These are phyloP conservation scores for Biston betularia DNA, from an alignment of 2,888 invertebrate species.

Conservation along the genomic window DNA sequence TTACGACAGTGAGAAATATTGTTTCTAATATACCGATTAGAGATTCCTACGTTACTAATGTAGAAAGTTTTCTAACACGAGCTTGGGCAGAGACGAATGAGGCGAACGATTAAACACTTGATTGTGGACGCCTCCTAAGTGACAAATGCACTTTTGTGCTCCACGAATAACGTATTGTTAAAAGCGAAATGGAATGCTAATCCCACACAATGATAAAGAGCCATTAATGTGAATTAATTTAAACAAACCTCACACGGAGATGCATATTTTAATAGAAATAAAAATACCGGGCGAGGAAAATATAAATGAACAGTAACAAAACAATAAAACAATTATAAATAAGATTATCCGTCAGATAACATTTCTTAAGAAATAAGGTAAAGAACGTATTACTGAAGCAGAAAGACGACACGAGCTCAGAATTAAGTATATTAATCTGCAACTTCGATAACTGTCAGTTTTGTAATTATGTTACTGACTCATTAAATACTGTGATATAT, in stretches of 20 bases:
- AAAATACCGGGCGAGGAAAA: slow-evolving; percentile 68
- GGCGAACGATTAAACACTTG: slow-evolving; percentile 56
- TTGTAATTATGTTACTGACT: slow-evolving; percentile 72
- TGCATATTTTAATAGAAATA: slow-evolving; percentile 64
- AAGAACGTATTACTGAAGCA: slow-evolving; percentile 75
- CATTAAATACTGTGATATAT: slow-evolving; percentile 74
- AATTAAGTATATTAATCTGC: slow-evolving; percentile 58
- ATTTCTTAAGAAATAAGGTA: slow-evolving; percentile 68
- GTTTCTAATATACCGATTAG: slow-evolving; percentile 72
- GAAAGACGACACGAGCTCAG: slow-evolving; percentile 74
- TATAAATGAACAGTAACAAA: slow-evolving; percentile 67
- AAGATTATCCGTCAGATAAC: slow-evolving; percentile 69
- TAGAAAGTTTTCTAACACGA: slow-evolving; percentile 65
- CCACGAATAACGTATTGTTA: slow-evolving; percentile 11
- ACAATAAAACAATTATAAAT: slow-evolving; percentile 69
- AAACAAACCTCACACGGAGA: slow-evolving; percentile 69
- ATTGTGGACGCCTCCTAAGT: slow-evolving; percentile 46
- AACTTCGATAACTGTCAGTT: slow-evolving; percentile 60
- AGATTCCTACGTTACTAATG: slow-evolving; percentile 66
- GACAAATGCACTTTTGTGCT: slow-evolving; percentile 33
- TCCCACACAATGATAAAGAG: slow-evolving; percentile 45
- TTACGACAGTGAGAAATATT: slow-evolving; percentile 77
- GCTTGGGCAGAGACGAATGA: slow-evolving; percentile 64
- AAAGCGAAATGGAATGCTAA: slow-evolving; percentile 42
- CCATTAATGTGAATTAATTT: slow-evolving; percentile 55